Evolutionary conservation across 2,888 invertebrate genomes (phyloP).

Genomic region (Nasonovia ribisnigri): DNA sequence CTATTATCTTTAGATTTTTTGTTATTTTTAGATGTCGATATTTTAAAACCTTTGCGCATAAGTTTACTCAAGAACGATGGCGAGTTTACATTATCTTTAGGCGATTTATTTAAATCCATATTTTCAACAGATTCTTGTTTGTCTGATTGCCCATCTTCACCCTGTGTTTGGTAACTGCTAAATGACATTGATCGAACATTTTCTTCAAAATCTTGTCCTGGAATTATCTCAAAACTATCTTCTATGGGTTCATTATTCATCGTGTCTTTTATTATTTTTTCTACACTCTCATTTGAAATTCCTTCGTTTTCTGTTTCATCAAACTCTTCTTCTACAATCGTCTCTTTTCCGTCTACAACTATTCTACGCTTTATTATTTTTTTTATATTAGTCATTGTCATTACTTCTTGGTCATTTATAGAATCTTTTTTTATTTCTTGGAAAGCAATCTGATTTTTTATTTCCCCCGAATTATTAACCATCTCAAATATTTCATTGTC

Average conservation of each 20-base stretch:
- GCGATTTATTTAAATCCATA: neutral
- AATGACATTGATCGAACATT: neutral
- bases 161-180: neutral
- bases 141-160: accelerated
- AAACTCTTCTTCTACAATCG: neutral
- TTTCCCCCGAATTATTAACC: neutral
- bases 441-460: neutral
- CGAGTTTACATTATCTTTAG: neutral
- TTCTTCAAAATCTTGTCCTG: neutral
- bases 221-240: neutral
- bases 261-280: neutral
- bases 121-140: neutral
- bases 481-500: neutral
- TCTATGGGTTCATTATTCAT: neutral
- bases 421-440: neutral
- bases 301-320: neutral
- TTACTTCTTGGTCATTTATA: neutral
- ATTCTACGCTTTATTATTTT: neutral
- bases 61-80: constrained; percentile 36
- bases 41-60: constrained; percentile 21
- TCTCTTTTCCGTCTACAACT: constrained; percentile 15
- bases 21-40: neutral
- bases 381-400: neutral
- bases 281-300: neutral
- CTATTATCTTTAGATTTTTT: neutral